Percentiles rank a stretch among this genome's conserved stretches.
Conservation (phyloP, 53 echinoderm and acorn worm genomes). For the Patiria pectinifera region DNA sequence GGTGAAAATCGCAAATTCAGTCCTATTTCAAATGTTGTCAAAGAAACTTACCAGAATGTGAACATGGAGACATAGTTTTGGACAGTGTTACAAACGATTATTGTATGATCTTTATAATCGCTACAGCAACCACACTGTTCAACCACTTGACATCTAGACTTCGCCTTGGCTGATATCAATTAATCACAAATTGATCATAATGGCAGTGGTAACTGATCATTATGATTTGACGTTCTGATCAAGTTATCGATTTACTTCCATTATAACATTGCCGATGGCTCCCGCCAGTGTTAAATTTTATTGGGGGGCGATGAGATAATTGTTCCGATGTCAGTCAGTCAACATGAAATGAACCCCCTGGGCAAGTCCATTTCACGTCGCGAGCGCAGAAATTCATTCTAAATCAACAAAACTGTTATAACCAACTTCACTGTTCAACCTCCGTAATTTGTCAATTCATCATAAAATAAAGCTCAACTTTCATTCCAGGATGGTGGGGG, state of each 20-base stretch:
- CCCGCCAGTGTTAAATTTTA: background rate
- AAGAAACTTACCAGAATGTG: background rate
- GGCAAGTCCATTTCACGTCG: background rate
- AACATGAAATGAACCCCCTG: background rate
- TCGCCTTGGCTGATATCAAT: background rate
- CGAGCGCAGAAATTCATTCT: background rate
- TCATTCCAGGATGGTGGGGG: too few relatives aligned
- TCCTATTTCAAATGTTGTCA: background rate
- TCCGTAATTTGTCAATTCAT: too few relatives aligned
- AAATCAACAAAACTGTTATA: background rate
- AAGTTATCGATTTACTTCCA: slow-evolving; percentile 17
- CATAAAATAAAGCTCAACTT: too few relatives aligned
- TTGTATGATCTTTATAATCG: background rate
- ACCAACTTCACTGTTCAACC: too few relatives aligned
- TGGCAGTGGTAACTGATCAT: background rate
- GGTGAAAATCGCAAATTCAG: background rate
- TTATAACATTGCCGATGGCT: background rate
- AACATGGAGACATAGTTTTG: background rate
- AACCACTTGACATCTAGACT: slow-evolving; percentile 28
- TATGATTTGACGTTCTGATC: background rate
- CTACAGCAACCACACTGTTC: slow-evolving; percentile 10
- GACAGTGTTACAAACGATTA: background rate
- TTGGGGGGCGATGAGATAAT: background rate
- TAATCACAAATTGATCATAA: background rate
- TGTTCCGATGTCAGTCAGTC: background rate